Evolutionary conservation across 2,888 invertebrate genomes (phyloP).

Genomic region (Morpho helenor): DNA sequence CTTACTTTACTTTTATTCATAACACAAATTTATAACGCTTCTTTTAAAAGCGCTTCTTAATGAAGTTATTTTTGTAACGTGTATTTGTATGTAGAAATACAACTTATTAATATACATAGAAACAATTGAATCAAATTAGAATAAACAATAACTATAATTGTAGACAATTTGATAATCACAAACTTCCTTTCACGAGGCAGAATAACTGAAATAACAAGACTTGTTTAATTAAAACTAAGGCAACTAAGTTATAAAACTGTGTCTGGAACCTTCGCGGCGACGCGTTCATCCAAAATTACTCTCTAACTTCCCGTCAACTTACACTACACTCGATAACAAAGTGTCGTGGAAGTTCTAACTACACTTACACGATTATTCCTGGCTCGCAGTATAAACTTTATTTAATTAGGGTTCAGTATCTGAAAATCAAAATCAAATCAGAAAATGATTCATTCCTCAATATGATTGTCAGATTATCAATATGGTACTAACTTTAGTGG

Average conservation of each 20-base stretch:
- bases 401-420: neutral
- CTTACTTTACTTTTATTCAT: too few relatives aligned
- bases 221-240: constrained; percentile 54
- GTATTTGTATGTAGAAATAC: too few relatives aligned
- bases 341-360: constrained; percentile 49
- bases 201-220: constrained; percentile 18
- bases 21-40: too few relatives aligned
- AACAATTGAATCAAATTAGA: too few relatives aligned
- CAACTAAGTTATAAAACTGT: constrained; percentile 54
- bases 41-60: too few relatives aligned
- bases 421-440: neutral
- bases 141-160: too few relatives aligned
- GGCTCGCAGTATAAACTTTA: constrained; percentile 23
- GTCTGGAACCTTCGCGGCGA: constrained; percentile 50
- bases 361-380: constrained; percentile 41
- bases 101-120: too few relatives aligned
- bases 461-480: neutral
- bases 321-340: constrained; percentile 45
- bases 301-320: constrained; percentile 42
- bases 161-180: constrained; percentile 3
- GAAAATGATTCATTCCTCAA: neutral
- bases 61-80: too few relatives aligned
- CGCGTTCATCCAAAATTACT: constrained; percentile 42
- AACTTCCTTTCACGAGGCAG: neutral
- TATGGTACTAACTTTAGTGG: too few relatives aligned